Conservation (phyloP, 2,888 invertebrate species). For the Rhynchonema sp. region DNA sequence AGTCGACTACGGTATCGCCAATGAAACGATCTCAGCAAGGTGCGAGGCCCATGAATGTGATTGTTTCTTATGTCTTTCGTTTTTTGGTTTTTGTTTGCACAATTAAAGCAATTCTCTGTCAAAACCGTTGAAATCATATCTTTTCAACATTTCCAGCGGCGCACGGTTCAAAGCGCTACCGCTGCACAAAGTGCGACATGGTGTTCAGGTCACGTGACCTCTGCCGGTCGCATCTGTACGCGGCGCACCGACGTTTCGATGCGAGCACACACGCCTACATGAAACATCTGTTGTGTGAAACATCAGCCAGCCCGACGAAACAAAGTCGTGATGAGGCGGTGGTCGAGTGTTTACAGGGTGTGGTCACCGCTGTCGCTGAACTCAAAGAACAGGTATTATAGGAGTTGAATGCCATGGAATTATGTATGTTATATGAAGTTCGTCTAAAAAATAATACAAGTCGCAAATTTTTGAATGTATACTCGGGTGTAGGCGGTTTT, state of each 20-base stretch:
- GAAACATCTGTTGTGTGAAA: too few species aligned
- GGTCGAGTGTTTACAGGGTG: not conserved
- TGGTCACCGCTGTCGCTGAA: not conserved
- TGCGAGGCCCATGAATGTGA: too few species aligned
- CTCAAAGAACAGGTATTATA: not conserved
- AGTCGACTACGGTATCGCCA: not conserved
- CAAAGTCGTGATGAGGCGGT: not conserved
- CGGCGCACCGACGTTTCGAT: constrained; percentile 14
- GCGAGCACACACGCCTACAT: too few species aligned
- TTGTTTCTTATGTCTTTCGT: too few species aligned
- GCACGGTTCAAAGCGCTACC: constrained; percentile 25
- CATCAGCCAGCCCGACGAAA: not conserved
- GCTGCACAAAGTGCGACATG: constrained; percentile 7
- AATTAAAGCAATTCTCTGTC: too few species aligned
- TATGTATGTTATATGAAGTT: not conserved
- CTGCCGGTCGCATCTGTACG: constrained; percentile 26
- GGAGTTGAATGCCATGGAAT: too few species aligned
- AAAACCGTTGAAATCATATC: not conserved
- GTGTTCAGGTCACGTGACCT: constrained; percentile 25
- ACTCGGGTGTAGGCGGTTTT: too few species aligned
- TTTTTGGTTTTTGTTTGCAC: too few species aligned
- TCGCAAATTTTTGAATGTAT: too few species aligned
- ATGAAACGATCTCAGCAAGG: not conserved
- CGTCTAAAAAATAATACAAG: too few species aligned
- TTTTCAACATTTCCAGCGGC: constrained; percentile 6